Conservation (phyloP, 2,797 vertebrate genomes). For the Enteromius viviparus region DNA sequence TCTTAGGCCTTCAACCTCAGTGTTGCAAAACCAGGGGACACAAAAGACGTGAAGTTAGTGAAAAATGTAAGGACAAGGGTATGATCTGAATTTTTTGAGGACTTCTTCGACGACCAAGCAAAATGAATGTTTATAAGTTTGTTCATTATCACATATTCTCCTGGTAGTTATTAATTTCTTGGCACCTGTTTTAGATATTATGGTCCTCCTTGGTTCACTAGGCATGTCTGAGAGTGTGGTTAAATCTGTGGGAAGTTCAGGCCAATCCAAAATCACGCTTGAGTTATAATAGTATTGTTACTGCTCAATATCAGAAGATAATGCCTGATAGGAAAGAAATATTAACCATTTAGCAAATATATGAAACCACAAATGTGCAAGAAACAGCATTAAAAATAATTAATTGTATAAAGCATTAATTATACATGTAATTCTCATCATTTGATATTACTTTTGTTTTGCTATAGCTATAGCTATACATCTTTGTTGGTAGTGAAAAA, state of each 20-base stretch:
- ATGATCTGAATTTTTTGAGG: not conserved
- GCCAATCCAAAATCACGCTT: not conserved
- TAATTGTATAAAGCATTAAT: not conserved
- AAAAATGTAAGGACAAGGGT: not conserved
- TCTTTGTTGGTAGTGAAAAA: not conserved
- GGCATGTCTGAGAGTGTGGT: not conserved
- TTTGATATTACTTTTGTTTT: not conserved
- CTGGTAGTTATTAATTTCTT: not conserved
- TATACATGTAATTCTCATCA: not conserved
- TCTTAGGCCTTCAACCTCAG: constrained; percentile 26
- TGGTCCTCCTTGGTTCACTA: not conserved
- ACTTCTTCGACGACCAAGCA: not conserved
- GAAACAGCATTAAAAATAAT: not conserved
- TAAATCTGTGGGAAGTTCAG: not conserved
- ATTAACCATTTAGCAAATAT: not conserved
- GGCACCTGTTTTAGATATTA: not conserved
- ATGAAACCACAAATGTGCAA: not conserved
- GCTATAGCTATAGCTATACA: not conserved
- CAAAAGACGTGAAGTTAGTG: constrained; percentile 8
- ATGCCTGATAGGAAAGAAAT: not conserved
- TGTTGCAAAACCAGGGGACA: constrained; percentile 4
- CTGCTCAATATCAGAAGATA: not conserved
- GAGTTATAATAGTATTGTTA: not conserved
- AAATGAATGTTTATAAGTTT: not conserved
- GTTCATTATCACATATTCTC: not conserved